Evolutionary conservation across 2,888 invertebrate genomes (phyloP).

Genomic region (Eristalis intricaria): DNA sequence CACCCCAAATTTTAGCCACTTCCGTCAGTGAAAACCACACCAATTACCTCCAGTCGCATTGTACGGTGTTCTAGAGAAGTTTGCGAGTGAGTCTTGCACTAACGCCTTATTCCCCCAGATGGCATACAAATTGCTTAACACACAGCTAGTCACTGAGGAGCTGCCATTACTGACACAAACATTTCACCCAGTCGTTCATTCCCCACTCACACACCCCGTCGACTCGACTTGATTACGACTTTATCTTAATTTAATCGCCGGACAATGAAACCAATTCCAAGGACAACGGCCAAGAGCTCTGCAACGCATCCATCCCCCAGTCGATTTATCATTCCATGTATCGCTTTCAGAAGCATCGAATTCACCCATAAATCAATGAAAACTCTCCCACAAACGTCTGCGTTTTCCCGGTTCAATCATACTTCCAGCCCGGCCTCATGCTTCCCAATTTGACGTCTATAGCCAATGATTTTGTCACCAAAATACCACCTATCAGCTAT

Average conservation of each 20-base stretch:
- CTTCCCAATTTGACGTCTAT: neutral
- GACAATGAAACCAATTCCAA: neutral
- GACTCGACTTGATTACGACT: neutral
- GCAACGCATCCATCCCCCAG: neutral
- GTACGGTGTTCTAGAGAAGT: no score
- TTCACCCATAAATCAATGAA: neutral
- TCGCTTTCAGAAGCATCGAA: neutral
- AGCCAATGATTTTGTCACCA: conserved; percentile 9
- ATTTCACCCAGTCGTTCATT: no score
- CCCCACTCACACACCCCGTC: neutral
- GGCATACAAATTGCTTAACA: no score
- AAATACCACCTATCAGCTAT: conserved; percentile 2
- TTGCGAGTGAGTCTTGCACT: no score
- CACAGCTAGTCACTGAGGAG: no score
- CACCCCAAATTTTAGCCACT: no score
- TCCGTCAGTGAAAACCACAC: no score
- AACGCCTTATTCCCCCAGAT: no score
- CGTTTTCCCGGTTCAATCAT: neutral
- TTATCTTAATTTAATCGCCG: neutral
- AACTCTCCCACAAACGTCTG: neutral
- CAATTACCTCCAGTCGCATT: no score
- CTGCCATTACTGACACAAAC: no score
- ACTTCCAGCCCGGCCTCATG: neutral
- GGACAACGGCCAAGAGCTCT: neutral
- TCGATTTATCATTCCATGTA: neutral